Base-by-base conservation (phyloP, 2,888 invertebrate genomes). In the Gisinianus flammeolus region DNA sequence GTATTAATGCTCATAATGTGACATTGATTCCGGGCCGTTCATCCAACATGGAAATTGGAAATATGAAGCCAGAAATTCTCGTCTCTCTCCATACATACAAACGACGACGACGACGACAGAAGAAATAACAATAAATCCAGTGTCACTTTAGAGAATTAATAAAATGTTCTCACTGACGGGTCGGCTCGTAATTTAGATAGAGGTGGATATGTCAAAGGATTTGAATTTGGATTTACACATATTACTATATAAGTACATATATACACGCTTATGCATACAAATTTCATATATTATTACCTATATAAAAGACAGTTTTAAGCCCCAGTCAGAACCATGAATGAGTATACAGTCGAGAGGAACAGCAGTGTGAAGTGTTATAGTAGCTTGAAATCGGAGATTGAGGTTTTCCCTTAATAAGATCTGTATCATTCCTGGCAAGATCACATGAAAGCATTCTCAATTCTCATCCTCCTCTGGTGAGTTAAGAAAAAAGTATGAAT, bases 401-500 rank as follows among this genome's bases (percentile, higher is more conserved):
- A 72, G 72, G 56, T 62, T 72, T 70, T 58, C 62, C 35, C 56
- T 16, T 71, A 71, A 71, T 31, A 71, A 56, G 71, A 71, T 71
- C 56, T 19, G 31, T 28, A 71, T 71, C 52, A 70, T 70, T 70
- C 28, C 70, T 70, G 56, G 30, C 2, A 1, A 71, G 71, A 71
- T 54, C 30, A 56, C 2, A 31, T 54, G 19, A 28, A 30, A n/a
- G 52, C 24, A 52, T 22, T 22, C 31, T 44, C 22, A 71, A 24
- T n/a, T n/a, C n/a, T n/a, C n/a, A n/a, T n/a, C n/a, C n/a, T n/a
- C n/a, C n/a, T n/a, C n/a, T n/a, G n/a, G n/a, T n/a, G 70, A 52
- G 22, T 52, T 8, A 24, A 62, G 4, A 35, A 22, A 70, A 44
- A 69, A 52, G 54, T 19, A 35, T 19, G 12, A 35, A 62, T n/a